Evolutionary conservation across 2,888 invertebrate genomes (phyloP).

Genomic region (Deilephila porcellus): DNA sequence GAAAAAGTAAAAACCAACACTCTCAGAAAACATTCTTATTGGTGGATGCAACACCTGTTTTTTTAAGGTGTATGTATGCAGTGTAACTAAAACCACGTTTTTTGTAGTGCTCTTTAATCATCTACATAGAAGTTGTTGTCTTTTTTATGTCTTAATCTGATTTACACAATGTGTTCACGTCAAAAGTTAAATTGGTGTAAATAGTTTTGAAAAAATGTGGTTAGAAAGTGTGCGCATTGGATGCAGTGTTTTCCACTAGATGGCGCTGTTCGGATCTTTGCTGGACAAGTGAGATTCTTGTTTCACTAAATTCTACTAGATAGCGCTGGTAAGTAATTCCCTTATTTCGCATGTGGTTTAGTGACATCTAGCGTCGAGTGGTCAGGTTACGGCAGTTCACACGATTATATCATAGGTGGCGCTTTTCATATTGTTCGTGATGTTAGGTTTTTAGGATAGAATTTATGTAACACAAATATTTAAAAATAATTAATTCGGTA

Average conservation of each 20-base stretch:
- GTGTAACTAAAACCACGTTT: background rate
- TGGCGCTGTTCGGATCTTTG: constrained; percentile 72
- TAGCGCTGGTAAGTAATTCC: constrained; percentile 69
- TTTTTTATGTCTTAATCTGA: background rate
- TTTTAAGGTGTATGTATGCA: background rate
- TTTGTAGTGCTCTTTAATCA: too few relatives aligned
- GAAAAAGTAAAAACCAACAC: constrained; percentile 32
- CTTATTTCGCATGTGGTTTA: background rate
- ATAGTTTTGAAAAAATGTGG: constrained; percentile 51
- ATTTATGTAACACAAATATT: background rate
- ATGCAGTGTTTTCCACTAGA: constrained; percentile 79
- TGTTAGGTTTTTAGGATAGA: background rate
- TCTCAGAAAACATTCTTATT: background rate
- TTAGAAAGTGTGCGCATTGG: constrained; percentile 70
- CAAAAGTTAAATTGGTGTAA: constrained; percentile 21
- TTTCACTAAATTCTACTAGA: constrained; percentile 67
- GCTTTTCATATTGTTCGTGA: constrained; percentile 33
- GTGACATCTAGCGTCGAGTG: constrained; percentile 62
- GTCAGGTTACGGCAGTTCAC: constrained; percentile 40
- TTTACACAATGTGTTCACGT: constrained; percentile 27
- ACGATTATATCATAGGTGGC: constrained; percentile 54
- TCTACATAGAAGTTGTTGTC: background rate
- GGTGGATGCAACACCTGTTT: constrained; percentile 5
- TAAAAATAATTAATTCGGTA: too few relatives aligned
- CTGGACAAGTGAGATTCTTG: constrained; percentile 58